Evolutionary conservation across 2,888 invertebrate genomes (phyloP), one percentile per base, ranked within the genome.

Genomic region (Alcis repandata): DNA sequence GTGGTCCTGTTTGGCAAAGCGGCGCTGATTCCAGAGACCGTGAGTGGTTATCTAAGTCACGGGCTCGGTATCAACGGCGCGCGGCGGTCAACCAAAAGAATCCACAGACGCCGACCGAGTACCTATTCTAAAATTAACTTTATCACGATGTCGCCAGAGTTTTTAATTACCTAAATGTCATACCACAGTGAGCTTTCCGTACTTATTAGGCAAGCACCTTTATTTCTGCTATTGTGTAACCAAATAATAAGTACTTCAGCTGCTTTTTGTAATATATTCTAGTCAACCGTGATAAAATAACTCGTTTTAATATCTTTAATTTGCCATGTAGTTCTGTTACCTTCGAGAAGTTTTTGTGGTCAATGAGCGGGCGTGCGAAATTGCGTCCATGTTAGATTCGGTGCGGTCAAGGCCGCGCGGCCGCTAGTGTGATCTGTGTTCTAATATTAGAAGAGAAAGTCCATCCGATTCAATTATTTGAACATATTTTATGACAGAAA

Each of bases 341-440:
- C 51, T 51, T 51, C 36, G 8, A 13, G 13, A 36, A 8, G 51
- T 58, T 58, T 49, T 58, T 58, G 38, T 20, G 2, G 13, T 4
- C 6, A 4, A 10, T 9, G 8, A 13, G 19, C 10, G n/a, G 15
- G 38, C 56, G 51, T 27, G 56, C 32, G 38, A 61, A 61, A 54
- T 56, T 38, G 40, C 38, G 10, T 9, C 32, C 22, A 17, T 43
- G 15, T 10, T 11, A n/a, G 49, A 48, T 40, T 48, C 38, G 53
- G 17, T 20, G 15, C 63, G 63, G 63, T 63, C 63, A 59, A 41
- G 63, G 63, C 22, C 38, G 52, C 22, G 10, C 27, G 13, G 45
- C 20, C 2, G n/a, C 11, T 11, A 20, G 1, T 43, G 22, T 1
- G 13, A 13, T 20, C 13, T 1, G 48, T 20, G 20, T 22, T 22